These are phyloP conservation scores for Sardina pilchardus DNA, from an alignment of 2,113 vertebrate genomes.

Conservation along the genomic window DNA sequence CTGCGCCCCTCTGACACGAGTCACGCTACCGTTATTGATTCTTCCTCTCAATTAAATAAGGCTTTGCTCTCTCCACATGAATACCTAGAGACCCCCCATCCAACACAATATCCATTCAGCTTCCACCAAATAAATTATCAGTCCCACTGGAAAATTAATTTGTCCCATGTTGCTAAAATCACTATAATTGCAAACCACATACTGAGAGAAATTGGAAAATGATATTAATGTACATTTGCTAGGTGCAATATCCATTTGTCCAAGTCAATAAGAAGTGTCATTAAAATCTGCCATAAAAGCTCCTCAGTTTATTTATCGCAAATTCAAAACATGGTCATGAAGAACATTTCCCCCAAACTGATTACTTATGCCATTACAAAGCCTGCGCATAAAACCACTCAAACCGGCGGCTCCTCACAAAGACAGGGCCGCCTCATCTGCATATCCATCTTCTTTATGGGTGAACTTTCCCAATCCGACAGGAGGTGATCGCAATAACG, in stretches of 20 bases:
- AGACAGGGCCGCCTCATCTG: slow-evolving; percentile 73
- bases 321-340: slow-evolving; percentile 73
- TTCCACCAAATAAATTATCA: slow-evolving; percentile 72
- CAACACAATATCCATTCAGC: slow-evolving; percentile 77
- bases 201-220: slow-evolving; percentile 74
- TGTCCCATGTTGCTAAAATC: slow-evolving; percentile 76
- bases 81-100: slow-evolving; percentile 79
- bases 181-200: slow-evolving; percentile 79
- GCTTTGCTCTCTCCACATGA: slow-evolving; percentile 72
- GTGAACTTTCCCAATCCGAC: slow-evolving; percentile 72
- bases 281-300: slow-evolving; percentile 77
- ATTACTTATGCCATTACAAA: slow-evolving; percentile 68
- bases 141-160: slow-evolving; percentile 79
- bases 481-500: slow-evolving; percentile 64
- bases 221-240: slow-evolving; percentile 76
- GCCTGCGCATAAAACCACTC: slow-evolving; percentile 72
- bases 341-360: slow-evolving; percentile 62
- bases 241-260: slow-evolving; percentile 80
- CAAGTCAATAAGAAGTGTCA: slow-evolving; percentile 82
- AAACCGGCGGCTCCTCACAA: slow-evolving; percentile 75
- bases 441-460: slow-evolving; percentile 77
- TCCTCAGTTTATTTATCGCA: slow-evolving; percentile 70
- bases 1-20: slow-evolving; percentile 69
- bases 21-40: slow-evolving; percentile 75
- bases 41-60: slow-evolving; percentile 81